These are phyloP conservation scores for Melangyna quadrimaculata DNA, from an alignment of 2,888 invertebrate species.

Conservation along the genomic window DNA sequence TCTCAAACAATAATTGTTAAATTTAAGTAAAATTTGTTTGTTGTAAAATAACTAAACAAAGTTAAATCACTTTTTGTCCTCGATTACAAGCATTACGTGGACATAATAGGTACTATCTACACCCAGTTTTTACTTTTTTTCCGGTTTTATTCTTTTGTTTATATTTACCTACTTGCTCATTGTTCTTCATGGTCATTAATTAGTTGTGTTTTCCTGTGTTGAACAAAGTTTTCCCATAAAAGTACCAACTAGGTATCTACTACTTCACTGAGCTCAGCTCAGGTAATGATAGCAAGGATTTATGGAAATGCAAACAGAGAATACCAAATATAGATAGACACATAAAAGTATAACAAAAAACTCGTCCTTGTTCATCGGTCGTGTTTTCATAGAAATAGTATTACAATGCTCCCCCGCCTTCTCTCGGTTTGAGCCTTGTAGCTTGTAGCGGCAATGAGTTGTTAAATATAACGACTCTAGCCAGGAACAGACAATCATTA, in stretches of 20 bases:
- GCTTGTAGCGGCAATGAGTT: background rate
- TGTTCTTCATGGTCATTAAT: slow-evolving; percentile 32
- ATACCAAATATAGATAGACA: background rate
- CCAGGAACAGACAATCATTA: slow-evolving; percentile 47
- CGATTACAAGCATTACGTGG: background rate
- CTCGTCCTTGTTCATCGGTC: background rate
- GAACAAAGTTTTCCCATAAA: slow-evolving; percentile 23
- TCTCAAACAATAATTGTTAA: background rate
- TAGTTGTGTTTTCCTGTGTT: slow-evolving; percentile 33
- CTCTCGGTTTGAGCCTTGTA: background rate
- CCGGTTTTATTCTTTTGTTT: slow-evolving; percentile 7
- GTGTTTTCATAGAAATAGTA: background rate
- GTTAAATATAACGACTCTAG: slow-evolving; percentile 28
- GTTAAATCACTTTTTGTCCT: background rate
- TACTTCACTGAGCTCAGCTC: background rate
- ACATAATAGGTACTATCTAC: background rate
- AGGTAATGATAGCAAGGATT: slow-evolving; percentile 24
- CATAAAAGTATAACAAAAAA: slow-evolving; percentile 7
- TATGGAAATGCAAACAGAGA: background rate
- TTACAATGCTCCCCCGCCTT: background rate
- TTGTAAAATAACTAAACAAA: background rate
- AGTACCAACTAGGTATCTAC: too few species aligned
- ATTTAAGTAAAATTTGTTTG: background rate
- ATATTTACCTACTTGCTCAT: slow-evolving; percentile 1
- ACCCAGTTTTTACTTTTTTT: background rate